Percentiles rank a stretch among this genome's conserved stretches.
phyloP scores from a whole-genome alignment of 92 coral and sea anemone species.

The Palythoa caribaeorum region DNA sequence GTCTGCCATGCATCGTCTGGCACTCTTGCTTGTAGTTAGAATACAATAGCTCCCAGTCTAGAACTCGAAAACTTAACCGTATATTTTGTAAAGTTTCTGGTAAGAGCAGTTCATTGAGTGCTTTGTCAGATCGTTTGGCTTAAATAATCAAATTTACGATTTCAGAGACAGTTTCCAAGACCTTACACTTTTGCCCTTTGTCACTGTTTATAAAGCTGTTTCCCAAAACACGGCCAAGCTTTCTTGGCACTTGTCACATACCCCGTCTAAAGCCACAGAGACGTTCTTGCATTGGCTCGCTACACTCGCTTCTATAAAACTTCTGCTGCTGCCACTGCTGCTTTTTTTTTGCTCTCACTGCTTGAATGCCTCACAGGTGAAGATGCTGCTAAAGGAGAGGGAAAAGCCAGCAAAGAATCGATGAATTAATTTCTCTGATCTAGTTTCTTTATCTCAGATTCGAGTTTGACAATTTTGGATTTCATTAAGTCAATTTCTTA shows the following conservation, averaged over 20 bases:
- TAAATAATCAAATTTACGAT: slow-evolving; percentile 31
- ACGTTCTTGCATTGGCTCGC: slow-evolving; percentile 27
- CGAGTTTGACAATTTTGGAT: not conserved
- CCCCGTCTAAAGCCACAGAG: slow-evolving; percentile 2
- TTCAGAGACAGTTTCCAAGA: slow-evolving; percentile 37
- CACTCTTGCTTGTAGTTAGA: slow-evolving; percentile 52
- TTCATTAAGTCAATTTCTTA: no score
- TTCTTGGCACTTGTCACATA: slow-evolving; percentile 43
- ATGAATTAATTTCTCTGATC: slow-evolving; percentile 27
- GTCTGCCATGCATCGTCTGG: slow-evolving; percentile 59
- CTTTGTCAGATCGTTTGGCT: slow-evolving; percentile 41
- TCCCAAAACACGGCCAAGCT: slow-evolving; percentile 51
- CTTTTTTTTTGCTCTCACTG: not conserved
- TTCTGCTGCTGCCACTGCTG: slow-evolving; percentile 17
- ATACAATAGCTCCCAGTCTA: slow-evolving; percentile 52
- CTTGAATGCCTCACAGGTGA: slow-evolving; percentile 22
- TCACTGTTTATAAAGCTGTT: slow-evolving; percentile 44
- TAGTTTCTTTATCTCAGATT: slow-evolving; percentile 28
- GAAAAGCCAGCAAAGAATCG: slow-evolving; percentile 17
- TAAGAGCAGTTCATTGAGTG: slow-evolving; percentile 23
- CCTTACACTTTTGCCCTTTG: slow-evolving; percentile 28
- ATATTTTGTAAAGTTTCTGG: slow-evolving; percentile 30
- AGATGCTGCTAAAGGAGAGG: slow-evolving; percentile 52
- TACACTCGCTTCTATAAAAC: slow-evolving; percentile 33
- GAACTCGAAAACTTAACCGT: slow-evolving; percentile 40